phyloP scores from a whole-genome alignment of 2,113 vertebrate species.

The Tragelaphus scriptus region DNA sequence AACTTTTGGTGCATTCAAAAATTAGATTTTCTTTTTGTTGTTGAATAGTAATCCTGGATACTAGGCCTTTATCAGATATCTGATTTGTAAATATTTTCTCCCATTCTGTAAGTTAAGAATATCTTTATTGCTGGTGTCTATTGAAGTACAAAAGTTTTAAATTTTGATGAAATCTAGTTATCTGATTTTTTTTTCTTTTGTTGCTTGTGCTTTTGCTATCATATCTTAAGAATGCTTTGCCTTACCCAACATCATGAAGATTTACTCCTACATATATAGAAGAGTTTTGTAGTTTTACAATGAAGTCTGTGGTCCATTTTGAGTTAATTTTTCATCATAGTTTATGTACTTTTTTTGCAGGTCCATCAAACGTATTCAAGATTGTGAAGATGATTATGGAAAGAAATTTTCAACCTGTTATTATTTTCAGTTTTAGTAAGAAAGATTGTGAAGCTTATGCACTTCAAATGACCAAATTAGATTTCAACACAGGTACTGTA shows the following conservation, averaged over 20 bases:
- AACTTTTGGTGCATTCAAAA: background rate
- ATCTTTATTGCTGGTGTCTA: background rate
- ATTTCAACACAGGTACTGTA: constrained; percentile 93
- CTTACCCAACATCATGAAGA: background rate
- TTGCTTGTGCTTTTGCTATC: background rate
- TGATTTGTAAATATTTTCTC: background rate
- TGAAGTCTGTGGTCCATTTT: background rate
- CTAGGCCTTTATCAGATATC: background rate
- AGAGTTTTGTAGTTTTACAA: background rate
- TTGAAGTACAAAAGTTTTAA: background rate
- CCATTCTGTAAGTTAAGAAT: background rate
- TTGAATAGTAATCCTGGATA: background rate
- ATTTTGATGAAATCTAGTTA: background rate
- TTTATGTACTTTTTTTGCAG: constrained; percentile 71
- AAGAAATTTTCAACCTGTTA: constrained; percentile 98
- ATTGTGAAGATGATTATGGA: constrained; percentile 99
- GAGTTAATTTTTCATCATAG: background rate
- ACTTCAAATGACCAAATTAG: constrained; percentile 96
- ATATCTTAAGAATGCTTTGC: background rate
- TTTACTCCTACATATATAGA: background rate
- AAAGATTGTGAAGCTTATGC: constrained; percentile 99
- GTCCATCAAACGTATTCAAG: constrained; percentile 98
- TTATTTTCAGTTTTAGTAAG: constrained; percentile 99
- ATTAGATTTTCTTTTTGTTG: background rate
- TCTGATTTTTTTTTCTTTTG: background rate